Evolutionary conservation across 2,797 vertebrate genomes (phyloP).

Genomic region (Carduelis carduelis): DNA sequence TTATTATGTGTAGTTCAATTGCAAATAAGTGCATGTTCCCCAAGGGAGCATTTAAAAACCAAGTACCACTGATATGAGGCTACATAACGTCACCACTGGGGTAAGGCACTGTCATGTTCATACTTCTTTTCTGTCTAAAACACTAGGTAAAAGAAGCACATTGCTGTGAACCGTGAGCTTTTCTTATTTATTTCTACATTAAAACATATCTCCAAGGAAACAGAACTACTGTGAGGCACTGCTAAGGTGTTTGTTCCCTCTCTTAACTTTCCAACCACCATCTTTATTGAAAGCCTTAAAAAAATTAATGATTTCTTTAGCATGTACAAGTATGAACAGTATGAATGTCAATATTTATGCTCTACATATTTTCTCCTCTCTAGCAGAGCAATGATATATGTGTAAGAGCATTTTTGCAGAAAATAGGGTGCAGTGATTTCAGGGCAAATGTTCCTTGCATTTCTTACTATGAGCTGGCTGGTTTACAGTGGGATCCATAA

Average conservation of each 20-base stretch:
- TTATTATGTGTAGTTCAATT: not conserved
- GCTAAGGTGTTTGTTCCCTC: conserved; percentile 18
- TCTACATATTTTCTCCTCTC: conserved; percentile 13
- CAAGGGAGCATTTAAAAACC: not conserved
- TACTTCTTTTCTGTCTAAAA: not conserved
- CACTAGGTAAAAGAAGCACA: not conserved
- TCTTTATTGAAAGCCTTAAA: conserved; percentile 19
- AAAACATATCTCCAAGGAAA: conserved; percentile 63
- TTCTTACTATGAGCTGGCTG: conserved; percentile 34
- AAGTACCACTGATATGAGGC: not conserved
- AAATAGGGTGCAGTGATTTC: conserved; percentile 55
- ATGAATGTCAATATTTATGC: conserved; percentile 40
- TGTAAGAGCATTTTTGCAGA: conserved; percentile 56
- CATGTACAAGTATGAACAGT: not conserved
- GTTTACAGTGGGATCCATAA: conserved; percentile 59
- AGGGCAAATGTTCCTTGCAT: conserved; percentile 16
- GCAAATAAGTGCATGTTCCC: not conserved
- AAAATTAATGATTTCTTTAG: conserved; percentile 34
- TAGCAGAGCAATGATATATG: not conserved
- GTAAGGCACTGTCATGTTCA: not conserved
- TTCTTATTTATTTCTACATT: conserved; percentile 37
- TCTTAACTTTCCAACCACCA: conserved; percentile 39
- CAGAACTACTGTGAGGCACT: conserved; percentile 6
- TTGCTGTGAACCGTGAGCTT: not conserved
- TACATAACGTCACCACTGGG: accelerated